Evolutionary conservation across 2,113 vertebrate genomes (phyloP).

Genomic region (Datnioides undecimradiatus): DNA sequence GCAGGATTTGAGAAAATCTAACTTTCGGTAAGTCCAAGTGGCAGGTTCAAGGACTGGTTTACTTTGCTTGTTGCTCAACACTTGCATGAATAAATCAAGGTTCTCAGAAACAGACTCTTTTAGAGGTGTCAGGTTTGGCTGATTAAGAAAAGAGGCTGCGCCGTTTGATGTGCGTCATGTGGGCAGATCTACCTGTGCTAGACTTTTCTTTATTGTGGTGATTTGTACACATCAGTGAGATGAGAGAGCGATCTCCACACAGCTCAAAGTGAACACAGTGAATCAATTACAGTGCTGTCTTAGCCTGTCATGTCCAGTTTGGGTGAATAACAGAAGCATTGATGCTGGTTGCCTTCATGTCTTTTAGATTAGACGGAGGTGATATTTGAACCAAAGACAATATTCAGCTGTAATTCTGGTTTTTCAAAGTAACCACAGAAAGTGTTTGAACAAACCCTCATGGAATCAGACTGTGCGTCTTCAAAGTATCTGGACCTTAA

Average conservation of each 20-base stretch:
- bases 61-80: background rate
- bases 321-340: conserved; percentile 12
- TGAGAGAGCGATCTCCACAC: conserved; percentile 2
- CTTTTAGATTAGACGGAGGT: background rate
- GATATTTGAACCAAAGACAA: background rate
- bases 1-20: no score
- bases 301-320: background rate
- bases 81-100: background rate
- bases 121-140: background rate
- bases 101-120: background rate
- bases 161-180: conserved; percentile 4
- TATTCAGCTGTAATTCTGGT: background rate
- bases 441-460: conserved; percentile 13
- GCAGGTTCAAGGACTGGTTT: background rate
- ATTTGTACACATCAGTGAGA: background rate
- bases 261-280: conserved; percentile 16
- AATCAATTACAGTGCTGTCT: background rate
- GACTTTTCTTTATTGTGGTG: background rate
- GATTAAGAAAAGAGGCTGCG: background rate
- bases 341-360: background rate
- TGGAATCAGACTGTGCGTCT: background rate
- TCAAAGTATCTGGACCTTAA: conserved; percentile 11
- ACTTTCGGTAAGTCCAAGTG: no score
- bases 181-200: background rate
- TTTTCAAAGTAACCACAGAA: background rate